Evolutionary conservation across 2,888 invertebrate species (phyloP), one percentile per base, ranked within the genome.

Genomic region (Psylliodes chrysocephalus): DNA sequence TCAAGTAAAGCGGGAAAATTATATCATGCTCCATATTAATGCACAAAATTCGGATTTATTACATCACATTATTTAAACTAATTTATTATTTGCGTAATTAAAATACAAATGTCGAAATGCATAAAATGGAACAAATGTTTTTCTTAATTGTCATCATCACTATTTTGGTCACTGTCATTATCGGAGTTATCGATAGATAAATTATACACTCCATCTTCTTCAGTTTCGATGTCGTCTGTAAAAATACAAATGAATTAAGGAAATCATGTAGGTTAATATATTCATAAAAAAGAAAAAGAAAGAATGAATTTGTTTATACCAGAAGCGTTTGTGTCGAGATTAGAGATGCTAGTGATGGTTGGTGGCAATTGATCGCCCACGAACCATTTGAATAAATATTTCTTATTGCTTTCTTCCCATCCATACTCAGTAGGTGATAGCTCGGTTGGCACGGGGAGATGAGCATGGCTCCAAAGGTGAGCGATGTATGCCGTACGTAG

Each of bases 351-450:
- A 25, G 52, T 52, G 4, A 52, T 25, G 30, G 52, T n/a, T 52
- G 6, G 52, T n/a, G 38, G 54, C 18, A 54, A 12, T 54, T 54
- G 38, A 54, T 54, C 54, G n/a, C 54, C 54, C 10, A 40, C 54
- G 19, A 54, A 54, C 19, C 25, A 54, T 40, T 40, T 40, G 22
- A 54, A 54, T 19, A 22, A n/a, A 8, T 54, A 54, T 40, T 38
- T 52, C n/a, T n/a, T n/a, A 17, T 52, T 19, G 3, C 30, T 40
- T 54, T 42, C 54, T 40, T 22, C 12, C 38, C 54, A 54, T 40
- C 54, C 54, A 6, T 18, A 40, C 19, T 33, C 52, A 10, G 6
- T 15, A 17, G 28, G 25, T 14, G 28, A 30, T 33, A 52, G 30
- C 10, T 12, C 14, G n/a, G 42, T 22, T 33, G 38, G 38, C 10